Conservation (phyloP, 2,888 invertebrate genomes). For the Priocnemis perturbator region DNA sequence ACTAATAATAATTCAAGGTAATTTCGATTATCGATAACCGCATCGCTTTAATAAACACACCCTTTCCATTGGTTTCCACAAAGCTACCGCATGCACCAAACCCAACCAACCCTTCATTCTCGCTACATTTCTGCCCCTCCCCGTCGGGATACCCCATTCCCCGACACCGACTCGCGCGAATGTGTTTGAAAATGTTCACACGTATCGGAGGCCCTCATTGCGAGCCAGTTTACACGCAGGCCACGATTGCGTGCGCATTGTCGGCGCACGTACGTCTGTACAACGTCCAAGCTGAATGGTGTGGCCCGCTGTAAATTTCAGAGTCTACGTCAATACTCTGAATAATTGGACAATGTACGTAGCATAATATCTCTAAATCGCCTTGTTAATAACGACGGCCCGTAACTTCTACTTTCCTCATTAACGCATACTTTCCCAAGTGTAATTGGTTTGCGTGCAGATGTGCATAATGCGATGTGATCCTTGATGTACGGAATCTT, state of each 20-base stretch:
- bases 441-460: too few species aligned
- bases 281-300: not conserved
- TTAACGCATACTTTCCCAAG: too few species aligned
- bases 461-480: too few species aligned
- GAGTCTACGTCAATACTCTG: too few species aligned
- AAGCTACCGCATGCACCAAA: slow-evolving; percentile 24
- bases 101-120: slow-evolving; percentile 1
- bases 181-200: slow-evolving; percentile 2
- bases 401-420: too few species aligned
- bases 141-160: not conserved
- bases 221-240: not conserved
- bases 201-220: not conserved
- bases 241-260: slow-evolving; percentile 2
- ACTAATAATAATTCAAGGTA: slow-evolving; percentile 52
- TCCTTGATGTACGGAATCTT: too few species aligned
- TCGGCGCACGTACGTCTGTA: not conserved
- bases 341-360: too few species aligned
- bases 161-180: not conserved
- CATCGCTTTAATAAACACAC: slow-evolving; percentile 34
- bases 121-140: slow-evolving; percentile 3
- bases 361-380: too few species aligned
- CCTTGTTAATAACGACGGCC: too few species aligned
- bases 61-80: slow-evolving; percentile 31
- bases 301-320: too few species aligned
- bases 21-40: slow-evolving; percentile 53